Conservation (phyloP, 2,888 invertebrate genomes). For the Lasioglossum malachurum region DNA sequence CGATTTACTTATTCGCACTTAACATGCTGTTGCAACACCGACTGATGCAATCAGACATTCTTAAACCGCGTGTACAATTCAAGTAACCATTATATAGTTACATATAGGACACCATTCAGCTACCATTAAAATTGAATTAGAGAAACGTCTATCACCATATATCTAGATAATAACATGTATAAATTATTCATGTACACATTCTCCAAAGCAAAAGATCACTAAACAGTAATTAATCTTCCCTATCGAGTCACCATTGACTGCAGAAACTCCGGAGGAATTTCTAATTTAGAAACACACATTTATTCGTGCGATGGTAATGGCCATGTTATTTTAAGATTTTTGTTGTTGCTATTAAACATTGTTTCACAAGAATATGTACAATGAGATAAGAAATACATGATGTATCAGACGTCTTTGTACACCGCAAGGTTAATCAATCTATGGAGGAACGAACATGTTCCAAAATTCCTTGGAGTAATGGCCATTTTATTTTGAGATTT, state of each 20-base stretch:
- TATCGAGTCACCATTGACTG: neutral
- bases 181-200: conserved; percentile 4
- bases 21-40: neutral
- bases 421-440: too few species aligned
- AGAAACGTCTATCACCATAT: neutral
- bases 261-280: neutral
- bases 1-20: neutral
- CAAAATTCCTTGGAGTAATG: too few species aligned
- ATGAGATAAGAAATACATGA: too few species aligned
- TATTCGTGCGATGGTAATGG: too few species aligned
- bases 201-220: neutral
- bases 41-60: neutral
- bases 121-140: neutral
- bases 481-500: too few species aligned
- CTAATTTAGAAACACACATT: too few species aligned
- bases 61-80: neutral
- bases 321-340: too few species aligned
- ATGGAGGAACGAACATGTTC: too few species aligned
- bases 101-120: neutral
- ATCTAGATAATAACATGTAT: neutral
- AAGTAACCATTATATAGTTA: neutral
- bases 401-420: too few species aligned
- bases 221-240: neutral
- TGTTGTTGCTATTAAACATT: too few species aligned
- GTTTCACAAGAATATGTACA: too few species aligned